A percentile compares a stretch with the other conserved stretches of the same genome.
phyloP scores from a whole-genome alignment of 2,797 vertebrate species.

The Sarcophilus harrisii region DNA sequence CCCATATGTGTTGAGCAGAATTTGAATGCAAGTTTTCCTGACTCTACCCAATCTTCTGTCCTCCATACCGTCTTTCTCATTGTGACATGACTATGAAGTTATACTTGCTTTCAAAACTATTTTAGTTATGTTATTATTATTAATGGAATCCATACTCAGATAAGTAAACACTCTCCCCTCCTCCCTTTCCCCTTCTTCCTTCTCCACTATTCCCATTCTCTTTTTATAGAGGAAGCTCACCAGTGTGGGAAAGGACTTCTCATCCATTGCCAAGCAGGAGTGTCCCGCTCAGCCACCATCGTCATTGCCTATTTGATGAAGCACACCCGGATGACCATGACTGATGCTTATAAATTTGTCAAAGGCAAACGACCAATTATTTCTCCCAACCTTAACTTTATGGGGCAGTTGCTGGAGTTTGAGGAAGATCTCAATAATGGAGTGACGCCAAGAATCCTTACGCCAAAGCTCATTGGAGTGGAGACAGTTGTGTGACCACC shows the following conservation, averaged over 20 bases:
- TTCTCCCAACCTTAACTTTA: slow-evolving; percentile 99
- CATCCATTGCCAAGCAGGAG: slow-evolving; percentile 99
- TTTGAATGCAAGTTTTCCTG: neutral
- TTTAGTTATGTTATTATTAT: neutral
- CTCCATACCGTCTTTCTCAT: neutral
- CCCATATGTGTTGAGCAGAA: neutral
- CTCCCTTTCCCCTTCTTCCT: neutral
- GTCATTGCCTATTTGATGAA: slow-evolving; percentile 99
- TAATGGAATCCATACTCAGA: too few species aligned
- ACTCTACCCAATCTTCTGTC: neutral
- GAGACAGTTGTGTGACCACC: slow-evolving; percentile 92
- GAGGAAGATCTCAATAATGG: slow-evolving; percentile 99
- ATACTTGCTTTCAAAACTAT: neutral
- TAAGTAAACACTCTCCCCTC: neutral
- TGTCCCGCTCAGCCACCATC: slow-evolving; percentile 98
- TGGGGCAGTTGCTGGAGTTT: slow-evolving; percentile 99
- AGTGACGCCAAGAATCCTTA: slow-evolving; percentile 96
- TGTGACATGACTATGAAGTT: neutral
- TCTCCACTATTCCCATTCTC: slow-evolving; percentile 13
- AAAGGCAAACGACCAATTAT: slow-evolving; percentile 98
- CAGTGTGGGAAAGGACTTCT: slow-evolving; percentile 96
- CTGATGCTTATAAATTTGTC: slow-evolving; percentile 98
- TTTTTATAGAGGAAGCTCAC: slow-evolving; percentile 95
- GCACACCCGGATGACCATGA: slow-evolving; percentile 99
- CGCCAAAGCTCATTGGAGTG: slow-evolving; percentile 95